These are phyloP conservation scores for Nixonia krombeini DNA, from an alignment of 1,140 invertebrate genomes.

Conservation along the genomic window DNA sequence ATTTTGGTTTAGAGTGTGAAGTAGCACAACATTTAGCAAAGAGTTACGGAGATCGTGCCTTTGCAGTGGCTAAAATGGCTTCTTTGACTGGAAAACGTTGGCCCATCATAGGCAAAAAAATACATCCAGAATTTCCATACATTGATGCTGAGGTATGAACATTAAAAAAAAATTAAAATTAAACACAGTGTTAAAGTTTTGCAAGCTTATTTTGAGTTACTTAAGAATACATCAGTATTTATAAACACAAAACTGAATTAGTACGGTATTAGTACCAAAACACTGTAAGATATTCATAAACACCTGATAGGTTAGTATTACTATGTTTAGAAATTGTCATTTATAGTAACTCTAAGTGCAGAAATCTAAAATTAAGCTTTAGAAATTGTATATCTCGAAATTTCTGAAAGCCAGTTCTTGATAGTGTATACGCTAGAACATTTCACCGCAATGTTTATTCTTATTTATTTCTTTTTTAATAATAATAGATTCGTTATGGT, in stretches of 20 bases:
- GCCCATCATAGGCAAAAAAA: slow-evolving; percentile 95
- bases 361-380: background rate
- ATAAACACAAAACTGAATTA: too few relatives aligned
- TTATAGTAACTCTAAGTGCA: background rate
- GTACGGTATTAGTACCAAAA: too few relatives aligned
- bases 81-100: slow-evolving; percentile 95
- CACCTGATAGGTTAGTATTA: too few relatives aligned
- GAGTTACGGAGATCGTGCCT: slow-evolving; percentile 98
- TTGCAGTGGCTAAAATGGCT: slow-evolving; percentile 97
- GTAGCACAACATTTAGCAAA: slow-evolving; percentile 96
- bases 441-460: too few relatives aligned
- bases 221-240: too few relatives aligned
- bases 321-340: too few relatives aligned
- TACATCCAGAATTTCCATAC: slow-evolving; percentile 98
- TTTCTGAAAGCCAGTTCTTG: background rate
- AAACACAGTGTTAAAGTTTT: too few relatives aligned
- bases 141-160: slow-evolving; percentile 93
- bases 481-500: slow-evolving; percentile 89
- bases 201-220: too few relatives aligned
- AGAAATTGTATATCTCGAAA: background rate
- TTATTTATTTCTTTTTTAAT: too few relatives aligned
- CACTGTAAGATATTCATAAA: too few relatives aligned
- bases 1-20: slow-evolving; percentile 90
- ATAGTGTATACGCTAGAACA: too few relatives aligned
- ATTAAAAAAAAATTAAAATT: background rate